A percentile compares a stretch with the other conserved stretches of the same genome.
Evolutionary conservation across 1,140 invertebrate genomes (phyloP).

Genomic region (Scaptomyza hsui): DNA sequence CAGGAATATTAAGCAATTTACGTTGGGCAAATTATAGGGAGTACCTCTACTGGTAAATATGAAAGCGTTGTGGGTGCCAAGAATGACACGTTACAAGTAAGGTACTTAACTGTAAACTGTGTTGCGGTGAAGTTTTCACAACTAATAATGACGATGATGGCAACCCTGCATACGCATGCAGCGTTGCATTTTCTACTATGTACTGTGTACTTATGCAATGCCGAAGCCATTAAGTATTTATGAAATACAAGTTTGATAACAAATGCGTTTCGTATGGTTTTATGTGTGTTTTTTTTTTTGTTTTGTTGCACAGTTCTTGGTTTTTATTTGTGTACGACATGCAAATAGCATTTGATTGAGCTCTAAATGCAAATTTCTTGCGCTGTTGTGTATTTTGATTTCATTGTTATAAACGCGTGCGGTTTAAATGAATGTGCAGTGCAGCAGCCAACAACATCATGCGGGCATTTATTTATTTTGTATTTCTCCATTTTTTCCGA

Average conservation of each 20-base stretch:
- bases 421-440: constrained; percentile 46
- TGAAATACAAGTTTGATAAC: constrained; percentile 40
- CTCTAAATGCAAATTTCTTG: constrained; percentile 74
- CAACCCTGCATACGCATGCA: constrained; percentile 37
- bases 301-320: constrained; percentile 24
- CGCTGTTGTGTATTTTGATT: constrained; percentile 62
- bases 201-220: constrained; percentile 29
- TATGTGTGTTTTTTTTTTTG: neutral
- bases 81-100: neutral
- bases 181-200: constrained; percentile 32
- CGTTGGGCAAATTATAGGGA: constrained; percentile 13
- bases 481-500: constrained; percentile 1
- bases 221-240: constrained; percentile 67
- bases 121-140: neutral
- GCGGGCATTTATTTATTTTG: constrained; percentile 30
- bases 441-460: constrained; percentile 28
- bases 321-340: constrained; percentile 35
- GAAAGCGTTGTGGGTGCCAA: neutral
- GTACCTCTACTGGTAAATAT: no score
- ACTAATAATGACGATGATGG: constrained; percentile 1
- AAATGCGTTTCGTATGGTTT: constrained; percentile 44
- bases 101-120: neutral
- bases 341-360: constrained; percentile 78
- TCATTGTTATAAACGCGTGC: constrained; percentile 75
- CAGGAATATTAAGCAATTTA: constrained; percentile 27